A percentile compares a stretch with the other conserved stretches of the same genome.
These are phyloP conservation scores for Lasioglossum morio DNA, from an alignment of 2,888 invertebrate species.

Conservation along the genomic window DNA sequence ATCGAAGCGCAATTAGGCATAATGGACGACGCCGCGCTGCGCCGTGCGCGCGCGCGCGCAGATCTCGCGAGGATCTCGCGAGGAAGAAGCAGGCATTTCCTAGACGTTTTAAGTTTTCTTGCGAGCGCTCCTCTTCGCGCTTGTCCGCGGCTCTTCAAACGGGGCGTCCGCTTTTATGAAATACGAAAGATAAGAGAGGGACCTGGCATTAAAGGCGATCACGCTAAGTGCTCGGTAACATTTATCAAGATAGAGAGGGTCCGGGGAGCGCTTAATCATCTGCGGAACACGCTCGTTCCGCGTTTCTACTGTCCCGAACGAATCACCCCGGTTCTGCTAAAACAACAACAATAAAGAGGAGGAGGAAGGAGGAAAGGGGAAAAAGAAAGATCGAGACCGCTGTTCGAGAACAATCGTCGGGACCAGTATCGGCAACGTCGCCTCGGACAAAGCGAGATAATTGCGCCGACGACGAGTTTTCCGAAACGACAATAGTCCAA, in stretches of 20 bases:
- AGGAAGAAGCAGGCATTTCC: neutral
- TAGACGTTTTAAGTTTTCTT: neutral
- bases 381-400: neutral
- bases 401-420: neutral
- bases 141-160: constrained; percentile 4
- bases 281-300: neutral
- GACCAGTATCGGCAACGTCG: neutral
- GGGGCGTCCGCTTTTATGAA: constrained; percentile 18
- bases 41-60: neutral
- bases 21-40: constrained; percentile 19
- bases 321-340: neutral
- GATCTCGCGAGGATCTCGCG: neutral
- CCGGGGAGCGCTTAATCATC: constrained; percentile 22
- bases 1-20: constrained; percentile 43
- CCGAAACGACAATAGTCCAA: constrained; percentile 7
- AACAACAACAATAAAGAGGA: neutral
- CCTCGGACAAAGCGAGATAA: neutral
- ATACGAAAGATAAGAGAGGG: constrained; percentile 17
- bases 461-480: constrained; percentile 7
- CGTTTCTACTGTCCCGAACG: constrained; percentile 1
- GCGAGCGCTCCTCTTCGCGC: neutral
- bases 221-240: neutral
- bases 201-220: constrained; percentile 12
- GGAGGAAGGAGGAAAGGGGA: neutral
- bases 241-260: constrained; percentile 1